Percentiles rank a stretch among this genome's conserved stretches.
These are phyloP conservation scores for Pitangus sulphuratus DNA, from an alignment of 2,797 vertebrate genomes.

Conservation along the genomic window DNA sequence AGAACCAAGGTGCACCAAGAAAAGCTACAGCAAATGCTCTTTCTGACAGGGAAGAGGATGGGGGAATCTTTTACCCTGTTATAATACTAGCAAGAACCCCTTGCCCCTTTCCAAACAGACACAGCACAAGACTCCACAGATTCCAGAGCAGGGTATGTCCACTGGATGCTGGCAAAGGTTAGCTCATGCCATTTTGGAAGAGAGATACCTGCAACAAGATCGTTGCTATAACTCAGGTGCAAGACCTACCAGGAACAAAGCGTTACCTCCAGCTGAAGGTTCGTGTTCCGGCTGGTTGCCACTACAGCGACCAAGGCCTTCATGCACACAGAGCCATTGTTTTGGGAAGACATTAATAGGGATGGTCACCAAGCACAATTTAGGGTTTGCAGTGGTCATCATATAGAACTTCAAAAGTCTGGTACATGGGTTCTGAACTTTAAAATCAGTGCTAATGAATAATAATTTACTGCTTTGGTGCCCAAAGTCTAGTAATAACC, in stretches of 20 bases:
- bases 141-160: background rate
- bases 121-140: background rate
- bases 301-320: background rate
- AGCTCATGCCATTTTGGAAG: background rate
- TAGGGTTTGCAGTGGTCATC: accelerated
- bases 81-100: background rate
- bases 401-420: background rate
- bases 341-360: background rate
- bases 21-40: background rate
- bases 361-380: background rate
- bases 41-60: background rate
- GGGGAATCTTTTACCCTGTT: background rate
- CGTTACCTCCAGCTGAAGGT: background rate
- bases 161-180: background rate
- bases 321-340: background rate
- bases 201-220: background rate
- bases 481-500: background rate
- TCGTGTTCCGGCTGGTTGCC: accelerated
- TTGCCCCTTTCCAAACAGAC: background rate
- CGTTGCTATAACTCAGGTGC: background rate
- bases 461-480: background rate
- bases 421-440: background rate
- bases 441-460: background rate
- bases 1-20: background rate
- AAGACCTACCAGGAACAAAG: background rate